Percentiles rank a stretch among this genome's conserved stretches.
These are phyloP conservation scores for Oceanodroma leucorhoa DNA, from an alignment of 2,797 vertebrate species.

Conservation along the genomic window DNA sequence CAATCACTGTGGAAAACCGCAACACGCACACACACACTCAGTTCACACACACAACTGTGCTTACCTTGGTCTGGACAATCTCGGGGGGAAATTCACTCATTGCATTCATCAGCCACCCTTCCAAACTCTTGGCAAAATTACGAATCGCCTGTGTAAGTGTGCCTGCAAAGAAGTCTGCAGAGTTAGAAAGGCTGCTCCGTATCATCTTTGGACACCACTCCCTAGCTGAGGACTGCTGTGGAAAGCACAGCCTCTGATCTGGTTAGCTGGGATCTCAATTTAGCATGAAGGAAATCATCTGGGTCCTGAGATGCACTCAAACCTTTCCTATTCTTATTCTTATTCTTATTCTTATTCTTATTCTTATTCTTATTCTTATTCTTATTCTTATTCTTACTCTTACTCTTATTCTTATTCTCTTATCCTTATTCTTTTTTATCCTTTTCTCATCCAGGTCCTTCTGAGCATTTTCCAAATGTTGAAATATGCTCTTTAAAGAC, in stretches of 20 bases:
- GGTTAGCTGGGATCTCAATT: not conserved
- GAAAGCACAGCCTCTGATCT: not conserved
- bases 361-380: not conserved
- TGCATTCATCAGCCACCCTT: conserved; percentile 93
- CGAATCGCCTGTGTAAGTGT: conserved; percentile 96
- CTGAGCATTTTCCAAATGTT: not conserved
- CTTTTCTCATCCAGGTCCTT: not conserved
- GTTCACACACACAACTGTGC: accelerated
- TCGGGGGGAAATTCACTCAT: conserved; percentile 94
- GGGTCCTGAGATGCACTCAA: not conserved
- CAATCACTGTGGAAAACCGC: not conserved
- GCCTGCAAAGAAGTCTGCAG: conserved; percentile 73
- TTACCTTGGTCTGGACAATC: conserved; percentile 93
- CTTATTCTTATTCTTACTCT: not conserved
- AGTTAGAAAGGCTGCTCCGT: not conserved
- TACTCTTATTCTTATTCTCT: not conserved
- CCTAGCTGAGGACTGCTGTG: not conserved
- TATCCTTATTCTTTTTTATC: not conserved
- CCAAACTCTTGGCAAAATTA: conserved; percentile 97
- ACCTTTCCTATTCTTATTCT: not conserved
- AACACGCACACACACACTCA: accelerated
- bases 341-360: not conserved
- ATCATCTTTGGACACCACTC: not conserved
- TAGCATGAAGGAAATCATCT: not conserved
- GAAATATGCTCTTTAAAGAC: not conserved